Evolutionary conservation across 2,797 vertebrate species (phyloP), one percentile per base, ranked within the genome.

Genomic region (Gallirallus australis): DNA sequence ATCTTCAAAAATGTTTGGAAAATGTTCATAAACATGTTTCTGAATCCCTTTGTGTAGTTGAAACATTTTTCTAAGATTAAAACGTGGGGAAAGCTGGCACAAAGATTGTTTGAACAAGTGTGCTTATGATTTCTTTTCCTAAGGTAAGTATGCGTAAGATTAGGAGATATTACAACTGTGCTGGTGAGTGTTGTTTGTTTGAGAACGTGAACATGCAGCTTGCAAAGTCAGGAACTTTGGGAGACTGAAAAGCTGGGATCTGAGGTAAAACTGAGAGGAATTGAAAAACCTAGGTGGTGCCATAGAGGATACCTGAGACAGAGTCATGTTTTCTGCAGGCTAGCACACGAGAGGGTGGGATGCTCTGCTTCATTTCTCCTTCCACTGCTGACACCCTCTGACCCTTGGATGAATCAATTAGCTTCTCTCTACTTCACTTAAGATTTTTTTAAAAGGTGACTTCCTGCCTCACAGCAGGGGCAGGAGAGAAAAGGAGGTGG

Each of bases 1-100:
- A 95, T 92, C 97, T 97, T 97, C 19, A 97, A 96, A 94, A 95
- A 96, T 95, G 79, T 97, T 97, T 94, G 84, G 92, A 97, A 94
- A 97, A 96, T 97, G 89, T 97, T 96, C 95, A 89, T 95, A 97
- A 98, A 96, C 94, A 95, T 95, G 89, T 95, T 93, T 97, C 94
- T 89, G 85, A 96, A 96, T 96, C 89, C 72, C 45, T 84, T 89
- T 94, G 92, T 95, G 70, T 86, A 92, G 96, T 27, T 93, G 83
- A 97, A 96, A 94, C 83, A 96, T 95, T 97, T 97, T 96, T 96
- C 84, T 93, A 94, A 89, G 96, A 97, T 97, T 96, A 96, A 96
- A 96, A 96, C 59, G 11, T 91, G 89, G 86, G 82, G 92, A 94
- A 96, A 94, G 35, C 85, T 96, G 95, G 96, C 95, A 88, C 60